Base-by-base conservation (phyloP, 2,888 invertebrate species). In the Linyphia triangularis region DNA sequence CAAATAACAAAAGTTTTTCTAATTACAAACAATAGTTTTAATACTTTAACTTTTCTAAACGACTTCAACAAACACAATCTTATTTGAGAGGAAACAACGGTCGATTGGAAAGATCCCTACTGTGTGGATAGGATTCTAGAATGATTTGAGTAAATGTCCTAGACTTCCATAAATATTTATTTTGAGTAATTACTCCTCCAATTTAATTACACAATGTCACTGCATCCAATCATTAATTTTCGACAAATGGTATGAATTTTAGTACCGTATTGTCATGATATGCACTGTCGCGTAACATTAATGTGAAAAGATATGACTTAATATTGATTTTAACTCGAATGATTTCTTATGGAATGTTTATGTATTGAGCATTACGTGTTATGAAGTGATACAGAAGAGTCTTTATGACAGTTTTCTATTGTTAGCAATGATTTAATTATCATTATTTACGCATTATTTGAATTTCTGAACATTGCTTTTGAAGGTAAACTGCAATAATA, bases 241-340 rank as follows among this genome's bases (percentile, higher is more conserved):
- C 43, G 78, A 65, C 67, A 79, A 79, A 79, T 30, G 63, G 22
- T 26, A 5, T 28, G 13, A 63, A 63, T 61, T 61, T 77, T 77
- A n/a, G n/a, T 77, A 77, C 61, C 28, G 30, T 67, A 28, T 30
- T 65, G 77, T 77, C 77, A 51, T 9, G 51, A 77, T 63, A 22
- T 73, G 22, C 37, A 61, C 63, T 51, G 51, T 51, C 16, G 51
- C n/a, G 51, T 4, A 33, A 33, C n/a, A n/a, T 59, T 59, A 19
- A 30, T 19, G 57, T 4, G 59, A 75, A 33, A 57, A 59, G 33
- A 33, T 30, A 75, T 63, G 61, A 77, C 40, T 78, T 67, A 43
- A 30, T 51, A 67, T 79, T 51, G 78, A 79, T 79, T 79, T 63
- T 37, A 22, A 61, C 30, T 26, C 30, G 57, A 73, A 57, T 73